Conservation (phyloP, 2,888 invertebrate genomes). For the Neuroscelio doddi region DNA sequence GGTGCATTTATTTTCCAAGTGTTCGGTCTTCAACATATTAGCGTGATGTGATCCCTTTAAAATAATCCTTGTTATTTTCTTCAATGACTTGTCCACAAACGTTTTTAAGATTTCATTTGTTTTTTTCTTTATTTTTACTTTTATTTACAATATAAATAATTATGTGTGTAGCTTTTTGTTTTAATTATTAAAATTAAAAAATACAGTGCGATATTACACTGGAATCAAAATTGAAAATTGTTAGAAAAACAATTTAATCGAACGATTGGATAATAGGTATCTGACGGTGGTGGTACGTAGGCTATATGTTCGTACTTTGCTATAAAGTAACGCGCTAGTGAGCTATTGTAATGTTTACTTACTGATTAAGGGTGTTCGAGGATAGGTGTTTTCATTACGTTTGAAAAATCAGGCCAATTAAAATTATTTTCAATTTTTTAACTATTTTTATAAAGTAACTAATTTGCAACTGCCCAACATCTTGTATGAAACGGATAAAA, state of each 20-base stretch:
- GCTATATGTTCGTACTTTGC: conserved; percentile 52
- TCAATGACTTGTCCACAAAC: too few species aligned
- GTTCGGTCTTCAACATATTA: conserved; percentile 49
- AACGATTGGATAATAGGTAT: conserved; percentile 27
- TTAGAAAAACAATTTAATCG: conserved; percentile 71
- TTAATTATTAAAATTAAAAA: conserved; percentile 10
- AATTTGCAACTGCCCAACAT: too few species aligned
- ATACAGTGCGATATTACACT: conserved; percentile 9
- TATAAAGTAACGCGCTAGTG: conserved; percentile 53
- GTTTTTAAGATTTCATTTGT: too few species aligned
- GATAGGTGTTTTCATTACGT: too few species aligned
- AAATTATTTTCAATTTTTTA: too few species aligned
- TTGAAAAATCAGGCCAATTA: too few species aligned
- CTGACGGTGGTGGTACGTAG: conserved; percentile 58
- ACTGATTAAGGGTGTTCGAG: background rate
- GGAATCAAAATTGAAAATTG: conserved; percentile 51
- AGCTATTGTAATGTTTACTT: conserved; percentile 49
- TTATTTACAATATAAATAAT: too few species aligned
- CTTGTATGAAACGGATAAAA: too few species aligned
- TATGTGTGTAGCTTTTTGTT: conserved; percentile 4
- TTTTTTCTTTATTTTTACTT: conserved; percentile 25
- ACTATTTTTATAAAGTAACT: too few species aligned
- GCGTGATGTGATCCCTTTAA: conserved; percentile 57
- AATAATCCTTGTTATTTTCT: too few species aligned
- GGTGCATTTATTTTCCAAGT: conserved; percentile 66